These are phyloP conservation scores for Galerucella nymphaeae DNA, from an alignment of 2,888 invertebrate species.

Conservation along the genomic window DNA sequence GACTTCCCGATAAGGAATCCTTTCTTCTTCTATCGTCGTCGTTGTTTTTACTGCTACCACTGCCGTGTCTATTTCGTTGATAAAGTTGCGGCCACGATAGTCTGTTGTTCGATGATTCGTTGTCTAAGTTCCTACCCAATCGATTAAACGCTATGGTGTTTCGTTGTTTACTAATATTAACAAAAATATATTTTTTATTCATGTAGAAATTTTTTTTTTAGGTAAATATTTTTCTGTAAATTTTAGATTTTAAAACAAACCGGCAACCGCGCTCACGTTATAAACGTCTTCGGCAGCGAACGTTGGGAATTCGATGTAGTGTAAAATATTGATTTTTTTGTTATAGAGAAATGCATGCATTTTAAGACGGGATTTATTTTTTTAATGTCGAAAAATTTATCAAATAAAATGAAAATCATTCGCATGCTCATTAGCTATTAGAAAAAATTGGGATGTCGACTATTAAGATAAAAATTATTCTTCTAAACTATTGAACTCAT, in stretches of 20 bases:
- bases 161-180: slow-evolving; percentile 63
- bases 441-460: slow-evolving; percentile 20
- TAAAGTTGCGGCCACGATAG: slow-evolving; percentile 71
- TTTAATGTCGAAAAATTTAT: slow-evolving; percentile 13
- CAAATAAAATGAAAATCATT: slow-evolving; percentile 11
- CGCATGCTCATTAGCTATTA: slow-evolving; percentile 24
- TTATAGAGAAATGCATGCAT: neutral
- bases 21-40: slow-evolving; percentile 66
- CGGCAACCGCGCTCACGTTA: too few relatives aligned
- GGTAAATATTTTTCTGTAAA: too few relatives aligned
- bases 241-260: too few relatives aligned
- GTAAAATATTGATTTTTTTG: neutral
- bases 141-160: slow-evolving; percentile 59
- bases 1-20: slow-evolving; percentile 57
- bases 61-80: slow-evolving; percentile 54
- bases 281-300: too few relatives aligned
- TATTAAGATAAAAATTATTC: slow-evolving; percentile 6
- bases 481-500: slow-evolving; percentile 19
- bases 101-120: slow-evolving; percentile 65
- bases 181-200: slow-evolving; percentile 9
- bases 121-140: slow-evolving; percentile 64
- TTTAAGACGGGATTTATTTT: neutral
- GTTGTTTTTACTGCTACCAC: slow-evolving; percentile 56
- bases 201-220: too few relatives aligned
- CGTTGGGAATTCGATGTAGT: too few relatives aligned